These are phyloP conservation scores for Mayetiola destructor DNA, from an alignment of 2,888 invertebrate species.

Conservation along the genomic window DNA sequence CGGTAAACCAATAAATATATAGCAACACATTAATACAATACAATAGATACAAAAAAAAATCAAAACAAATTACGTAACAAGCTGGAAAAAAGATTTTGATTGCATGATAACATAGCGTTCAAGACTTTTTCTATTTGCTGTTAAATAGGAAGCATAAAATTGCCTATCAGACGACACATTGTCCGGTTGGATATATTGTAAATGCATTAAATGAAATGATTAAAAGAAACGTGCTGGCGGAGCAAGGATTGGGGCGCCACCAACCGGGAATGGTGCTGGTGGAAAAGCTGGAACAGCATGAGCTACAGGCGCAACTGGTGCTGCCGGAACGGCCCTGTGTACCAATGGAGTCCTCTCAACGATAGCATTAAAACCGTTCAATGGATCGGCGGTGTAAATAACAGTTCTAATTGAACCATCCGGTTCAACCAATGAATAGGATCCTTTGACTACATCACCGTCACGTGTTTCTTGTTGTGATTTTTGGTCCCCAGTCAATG, in stretches of 20 bases:
- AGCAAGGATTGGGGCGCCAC: background rate
- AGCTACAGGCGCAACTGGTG: background rate
- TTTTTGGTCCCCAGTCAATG: conserved; percentile 45
- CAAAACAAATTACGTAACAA: conserved; percentile 9
- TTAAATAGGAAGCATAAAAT: too few relatives aligned
- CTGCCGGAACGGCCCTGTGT: conserved; percentile 15
- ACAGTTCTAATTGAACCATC: conserved; percentile 44
- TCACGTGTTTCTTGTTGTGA: conserved; percentile 41
- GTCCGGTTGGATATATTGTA: too few relatives aligned
- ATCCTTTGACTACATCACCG: conserved; percentile 46
- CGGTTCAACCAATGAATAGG: conserved; percentile 43
- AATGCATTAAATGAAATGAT: too few relatives aligned
- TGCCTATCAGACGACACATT: too few relatives aligned
- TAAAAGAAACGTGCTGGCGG: conserved; percentile 2
- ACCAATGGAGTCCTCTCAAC: conserved; percentile 47
- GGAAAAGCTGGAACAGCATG: background rate
- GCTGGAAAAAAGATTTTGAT: too few relatives aligned
- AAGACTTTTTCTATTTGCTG: too few relatives aligned
- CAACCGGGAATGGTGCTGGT: background rate
- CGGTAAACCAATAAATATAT: conserved; percentile 1
- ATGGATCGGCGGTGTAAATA: conserved; percentile 45
- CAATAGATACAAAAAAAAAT: background rate
- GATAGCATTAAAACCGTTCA: conserved; percentile 47
- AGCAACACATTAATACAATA: too few relatives aligned
- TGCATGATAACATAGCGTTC: too few relatives aligned